These are phyloP conservation scores for Willisornis vidua DNA, from an alignment of 2,113 vertebrate genomes.

Conservation along the genomic window DNA sequence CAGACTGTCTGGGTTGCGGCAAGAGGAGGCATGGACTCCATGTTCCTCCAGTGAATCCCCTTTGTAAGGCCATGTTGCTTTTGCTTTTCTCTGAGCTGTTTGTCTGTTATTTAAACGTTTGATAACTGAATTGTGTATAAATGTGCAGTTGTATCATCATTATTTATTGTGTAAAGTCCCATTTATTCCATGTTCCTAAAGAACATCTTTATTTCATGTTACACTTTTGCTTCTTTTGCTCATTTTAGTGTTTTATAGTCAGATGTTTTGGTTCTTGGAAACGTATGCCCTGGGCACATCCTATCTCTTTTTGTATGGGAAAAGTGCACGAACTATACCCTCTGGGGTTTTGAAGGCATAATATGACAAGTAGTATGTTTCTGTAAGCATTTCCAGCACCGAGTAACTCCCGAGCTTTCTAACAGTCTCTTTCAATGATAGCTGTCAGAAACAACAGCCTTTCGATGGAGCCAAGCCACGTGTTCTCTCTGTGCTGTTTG, in stretches of 20 bases:
- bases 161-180: not conserved
- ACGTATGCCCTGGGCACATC: not conserved
- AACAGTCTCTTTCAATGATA: not conserved
- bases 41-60: not conserved
- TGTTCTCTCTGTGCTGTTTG: not conserved
- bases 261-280: not conserved
- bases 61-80: not conserved
- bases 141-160: not conserved
- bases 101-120: not conserved
- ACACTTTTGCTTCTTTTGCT: not conserved
- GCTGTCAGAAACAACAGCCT: not conserved
- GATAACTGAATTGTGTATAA: constrained; percentile 10
- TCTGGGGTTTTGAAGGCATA: not conserved
- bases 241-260: constrained; percentile 2
- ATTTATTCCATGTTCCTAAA: not conserved
- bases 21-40: not conserved
- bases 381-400: not conserved
- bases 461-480: not conserved
- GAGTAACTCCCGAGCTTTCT: not conserved
- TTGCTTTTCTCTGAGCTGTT: not conserved
- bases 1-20: not conserved
- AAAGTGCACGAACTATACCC: not conserved
- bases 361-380: not conserved
- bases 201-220: not conserved
- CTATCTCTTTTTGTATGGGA: not conserved